Evolutionary conservation across 2,797 vertebrate genomes (phyloP).

Genomic region (Lithobates sylvaticus): DNA sequence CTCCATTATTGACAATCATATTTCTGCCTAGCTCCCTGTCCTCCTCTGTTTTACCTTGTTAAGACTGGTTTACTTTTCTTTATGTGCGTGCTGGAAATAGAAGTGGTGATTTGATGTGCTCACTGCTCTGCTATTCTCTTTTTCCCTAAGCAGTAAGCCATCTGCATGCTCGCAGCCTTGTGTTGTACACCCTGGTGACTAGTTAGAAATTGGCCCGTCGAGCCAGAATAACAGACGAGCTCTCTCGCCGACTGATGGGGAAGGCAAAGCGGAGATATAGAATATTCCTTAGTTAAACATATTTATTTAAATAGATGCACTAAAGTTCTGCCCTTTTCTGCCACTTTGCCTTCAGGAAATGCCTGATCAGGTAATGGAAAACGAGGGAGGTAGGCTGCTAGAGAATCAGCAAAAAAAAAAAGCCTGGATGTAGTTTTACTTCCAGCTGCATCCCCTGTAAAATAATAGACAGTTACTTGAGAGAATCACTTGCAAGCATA

Average conservation of each 20-base stretch:
- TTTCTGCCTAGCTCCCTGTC: slow-evolving; percentile 39
- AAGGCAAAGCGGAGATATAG: not conserved
- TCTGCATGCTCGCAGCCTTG: slow-evolving; percentile 26
- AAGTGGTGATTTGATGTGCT: slow-evolving; percentile 19
- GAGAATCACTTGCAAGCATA: slow-evolving; percentile 62
- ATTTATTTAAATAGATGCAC: slow-evolving; percentile 28
- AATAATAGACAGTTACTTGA: slow-evolving; percentile 61
- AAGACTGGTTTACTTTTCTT: slow-evolving; percentile 46
- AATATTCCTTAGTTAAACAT: slow-evolving; percentile 16
- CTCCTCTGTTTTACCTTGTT: slow-evolving; percentile 36
- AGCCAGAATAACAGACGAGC: not conserved
- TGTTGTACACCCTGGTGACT: slow-evolving; percentile 18
- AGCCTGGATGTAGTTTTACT: slow-evolving; percentile 35
- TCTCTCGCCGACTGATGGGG: not conserved
- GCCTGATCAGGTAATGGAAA: slow-evolving; percentile 45
- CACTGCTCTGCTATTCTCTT: slow-evolving; percentile 9
- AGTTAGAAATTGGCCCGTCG: slow-evolving; percentile 10
- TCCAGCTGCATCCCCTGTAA: slow-evolving; percentile 48
- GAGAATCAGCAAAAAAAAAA: slow-evolving; percentile 38
- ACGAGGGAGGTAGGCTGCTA: slow-evolving; percentile 16
- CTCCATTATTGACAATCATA: slow-evolving; percentile 48
- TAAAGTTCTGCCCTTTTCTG: slow-evolving; percentile 29
- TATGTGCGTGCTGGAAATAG: slow-evolving; percentile 43
- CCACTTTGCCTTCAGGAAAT: slow-evolving; percentile 36
- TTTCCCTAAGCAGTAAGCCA: slow-evolving; percentile 27